Evolutionary conservation across 2,888 invertebrate species (phyloP).

Genomic region (Phaedon cochleariae): DNA sequence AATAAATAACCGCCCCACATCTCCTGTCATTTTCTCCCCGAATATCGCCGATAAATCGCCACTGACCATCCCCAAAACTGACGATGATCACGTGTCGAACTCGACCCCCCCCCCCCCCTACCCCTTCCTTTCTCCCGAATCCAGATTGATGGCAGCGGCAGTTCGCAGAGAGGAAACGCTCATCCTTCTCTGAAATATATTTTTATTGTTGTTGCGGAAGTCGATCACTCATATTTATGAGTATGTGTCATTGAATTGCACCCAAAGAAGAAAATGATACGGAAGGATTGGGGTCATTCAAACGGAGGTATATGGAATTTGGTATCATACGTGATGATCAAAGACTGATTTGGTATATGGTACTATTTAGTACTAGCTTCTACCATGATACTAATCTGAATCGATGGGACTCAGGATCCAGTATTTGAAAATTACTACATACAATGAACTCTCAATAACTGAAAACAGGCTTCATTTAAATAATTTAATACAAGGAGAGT

Average conservation of each 20-base stretch:
- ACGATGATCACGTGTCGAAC: slow-evolving; percentile 34
- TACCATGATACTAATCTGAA: no score
- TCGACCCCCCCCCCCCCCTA: slow-evolving; percentile 15
- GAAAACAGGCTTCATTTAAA: no score
- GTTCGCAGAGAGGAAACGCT: neutral
- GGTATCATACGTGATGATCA: no score
- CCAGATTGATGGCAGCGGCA: slow-evolving; percentile 30
- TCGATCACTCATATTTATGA: slow-evolving; percentile 17
- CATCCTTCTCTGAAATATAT: slow-evolving; percentile 21
- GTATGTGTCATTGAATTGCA: no score
- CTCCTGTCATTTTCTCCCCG: slow-evolving; percentile 2
- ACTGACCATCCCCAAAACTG: slow-evolving; percentile 33
- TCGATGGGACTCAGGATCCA: no score
- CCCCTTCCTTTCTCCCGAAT: slow-evolving; percentile 24
- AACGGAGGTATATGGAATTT: no score
- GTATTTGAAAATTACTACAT: no score
- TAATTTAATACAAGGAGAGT: no score
- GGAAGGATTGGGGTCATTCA: neutral
- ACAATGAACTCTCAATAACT: no score
- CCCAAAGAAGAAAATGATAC: no score
- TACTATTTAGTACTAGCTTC: no score
- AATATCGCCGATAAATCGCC: slow-evolving; percentile 10
- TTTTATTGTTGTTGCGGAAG: slow-evolving; percentile 31
- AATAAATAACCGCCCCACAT: slow-evolving; percentile 1
- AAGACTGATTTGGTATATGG: no score